A percentile compares a stretch with the other conserved stretches of the same genome.
Conservation (phyloP, 2,888 invertebrate species). For the Sicus ferrugineus region DNA sequence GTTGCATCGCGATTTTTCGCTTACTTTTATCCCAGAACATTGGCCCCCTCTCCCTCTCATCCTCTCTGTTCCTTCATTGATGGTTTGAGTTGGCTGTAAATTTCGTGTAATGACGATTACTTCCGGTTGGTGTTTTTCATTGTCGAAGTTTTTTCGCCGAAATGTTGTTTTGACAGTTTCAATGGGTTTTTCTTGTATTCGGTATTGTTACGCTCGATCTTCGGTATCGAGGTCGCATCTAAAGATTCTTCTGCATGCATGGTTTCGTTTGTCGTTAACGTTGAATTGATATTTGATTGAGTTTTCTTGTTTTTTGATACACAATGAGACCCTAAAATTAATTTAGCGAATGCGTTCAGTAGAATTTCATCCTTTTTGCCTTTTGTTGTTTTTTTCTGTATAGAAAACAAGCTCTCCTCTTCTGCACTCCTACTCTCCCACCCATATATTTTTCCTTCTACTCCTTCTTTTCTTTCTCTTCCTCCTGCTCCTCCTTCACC, state of each 20-base stretch:
- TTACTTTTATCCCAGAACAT: slow-evolving; percentile 2
- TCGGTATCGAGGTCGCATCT: not conserved
- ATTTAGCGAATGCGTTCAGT: too few relatives aligned
- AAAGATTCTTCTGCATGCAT: not conserved
- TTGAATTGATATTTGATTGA: too few relatives aligned
- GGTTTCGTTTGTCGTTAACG: not conserved
- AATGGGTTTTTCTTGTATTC: slow-evolving; percentile 5
- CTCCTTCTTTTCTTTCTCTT: not conserved
- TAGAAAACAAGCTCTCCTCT: too few relatives aligned
- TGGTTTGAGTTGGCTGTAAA: not conserved
- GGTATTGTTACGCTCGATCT: not conserved
- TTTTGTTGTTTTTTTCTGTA: too few relatives aligned
- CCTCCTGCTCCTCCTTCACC: too few relatives aligned
- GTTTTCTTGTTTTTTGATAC: too few relatives aligned
- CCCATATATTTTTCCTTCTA: too few relatives aligned
- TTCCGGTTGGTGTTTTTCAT: slow-evolving; percentile 19
- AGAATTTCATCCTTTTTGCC: too few relatives aligned
- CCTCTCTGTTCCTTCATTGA: not conserved
- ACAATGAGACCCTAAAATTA: too few relatives aligned
- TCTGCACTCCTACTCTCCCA: too few relatives aligned
- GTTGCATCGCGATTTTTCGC: slow-evolving; percentile 1
- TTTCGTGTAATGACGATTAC: slow-evolving; percentile 25
- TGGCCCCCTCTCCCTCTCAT: too few relatives aligned
- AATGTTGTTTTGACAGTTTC: slow-evolving; percentile 11
- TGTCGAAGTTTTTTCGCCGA: not conserved